Conservation (phyloP, 2,888 invertebrate species). For the Phoenoteleia sp. region DNA sequence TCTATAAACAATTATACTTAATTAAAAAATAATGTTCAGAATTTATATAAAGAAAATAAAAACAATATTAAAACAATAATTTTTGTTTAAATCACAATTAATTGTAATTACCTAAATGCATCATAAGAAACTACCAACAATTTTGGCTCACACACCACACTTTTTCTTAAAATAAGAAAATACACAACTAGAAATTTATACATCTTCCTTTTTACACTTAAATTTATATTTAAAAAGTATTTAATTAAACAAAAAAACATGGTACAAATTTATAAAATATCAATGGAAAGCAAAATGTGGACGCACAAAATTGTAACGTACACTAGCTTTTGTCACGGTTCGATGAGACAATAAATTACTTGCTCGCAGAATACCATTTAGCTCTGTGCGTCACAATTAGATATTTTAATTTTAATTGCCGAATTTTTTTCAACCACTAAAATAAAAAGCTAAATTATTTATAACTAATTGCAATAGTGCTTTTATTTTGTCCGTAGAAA, state of each 20-base stretch:
- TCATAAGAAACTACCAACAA: constrained; percentile 38
- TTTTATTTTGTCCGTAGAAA: too few species aligned
- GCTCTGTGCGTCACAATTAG: constrained; percentile 10
- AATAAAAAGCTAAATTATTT: too few species aligned
- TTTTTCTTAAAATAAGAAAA: background rate
- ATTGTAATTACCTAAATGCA: constrained; percentile 28
- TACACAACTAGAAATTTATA: background rate
- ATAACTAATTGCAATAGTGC: too few species aligned
- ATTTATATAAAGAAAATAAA: too few species aligned
- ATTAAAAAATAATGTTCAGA: background rate
- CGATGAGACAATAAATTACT: constrained; percentile 30
- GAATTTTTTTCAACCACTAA: too few species aligned
- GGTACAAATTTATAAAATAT: background rate
- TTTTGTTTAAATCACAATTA: background rate
- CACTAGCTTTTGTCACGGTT: constrained; percentile 20
- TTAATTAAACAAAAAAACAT: background rate
- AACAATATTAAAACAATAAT: too few species aligned
- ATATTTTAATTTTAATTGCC: constrained; percentile 8
- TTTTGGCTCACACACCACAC: background rate
- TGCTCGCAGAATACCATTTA: constrained; percentile 3
- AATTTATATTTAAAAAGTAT: background rate
- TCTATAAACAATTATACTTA: too few species aligned
- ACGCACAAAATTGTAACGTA: background rate
- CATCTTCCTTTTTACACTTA: background rate
- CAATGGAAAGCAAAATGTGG: background rate